Evolutionary conservation across 2,888 invertebrate species (phyloP).

Genomic region (Leptopterna dolabrata): DNA sequence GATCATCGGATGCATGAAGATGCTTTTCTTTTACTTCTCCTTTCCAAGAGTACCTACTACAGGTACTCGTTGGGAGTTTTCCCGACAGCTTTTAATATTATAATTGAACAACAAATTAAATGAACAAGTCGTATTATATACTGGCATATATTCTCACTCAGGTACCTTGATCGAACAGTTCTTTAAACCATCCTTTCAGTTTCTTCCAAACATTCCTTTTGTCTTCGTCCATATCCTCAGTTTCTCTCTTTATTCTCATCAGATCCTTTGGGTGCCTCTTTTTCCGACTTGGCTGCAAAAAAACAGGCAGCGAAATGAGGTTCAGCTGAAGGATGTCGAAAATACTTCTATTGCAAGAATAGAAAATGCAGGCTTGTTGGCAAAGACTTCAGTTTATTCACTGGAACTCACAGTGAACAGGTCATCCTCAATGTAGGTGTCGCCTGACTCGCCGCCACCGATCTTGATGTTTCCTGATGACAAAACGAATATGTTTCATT

Average conservation of each 20-base stretch:
- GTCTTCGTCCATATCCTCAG: constrained; percentile 44
- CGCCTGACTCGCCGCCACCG: constrained; percentile 41
- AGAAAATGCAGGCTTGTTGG: too few species aligned
- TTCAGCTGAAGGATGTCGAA: too few species aligned
- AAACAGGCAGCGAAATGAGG: neutral
- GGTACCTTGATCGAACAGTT: constrained; percentile 57
- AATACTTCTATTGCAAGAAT: too few species aligned
- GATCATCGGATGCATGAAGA: too few species aligned
- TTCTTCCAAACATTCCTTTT: constrained; percentile 55
- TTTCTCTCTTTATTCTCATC: constrained; percentile 44
- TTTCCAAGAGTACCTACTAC: too few species aligned
- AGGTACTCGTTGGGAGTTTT: too few species aligned
- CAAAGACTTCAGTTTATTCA: neutral
- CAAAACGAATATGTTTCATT: neutral
- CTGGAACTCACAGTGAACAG: constrained; percentile 14
- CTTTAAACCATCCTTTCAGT: constrained; percentile 57
- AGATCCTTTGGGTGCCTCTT: constrained; percentile 8
- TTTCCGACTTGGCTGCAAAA: constrained; percentile 1
- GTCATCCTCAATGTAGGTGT: constrained; percentile 6
- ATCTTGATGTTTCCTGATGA: constrained; percentile 48
- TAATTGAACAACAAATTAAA: too few species aligned
- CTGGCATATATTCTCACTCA: neutral
- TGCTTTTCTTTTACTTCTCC: too few species aligned
- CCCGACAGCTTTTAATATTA: too few species aligned
- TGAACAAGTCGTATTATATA: too few species aligned